phyloP scores from a whole-genome alignment of 2,888 invertebrate genomes.

The Panorpa germanica region DNA sequence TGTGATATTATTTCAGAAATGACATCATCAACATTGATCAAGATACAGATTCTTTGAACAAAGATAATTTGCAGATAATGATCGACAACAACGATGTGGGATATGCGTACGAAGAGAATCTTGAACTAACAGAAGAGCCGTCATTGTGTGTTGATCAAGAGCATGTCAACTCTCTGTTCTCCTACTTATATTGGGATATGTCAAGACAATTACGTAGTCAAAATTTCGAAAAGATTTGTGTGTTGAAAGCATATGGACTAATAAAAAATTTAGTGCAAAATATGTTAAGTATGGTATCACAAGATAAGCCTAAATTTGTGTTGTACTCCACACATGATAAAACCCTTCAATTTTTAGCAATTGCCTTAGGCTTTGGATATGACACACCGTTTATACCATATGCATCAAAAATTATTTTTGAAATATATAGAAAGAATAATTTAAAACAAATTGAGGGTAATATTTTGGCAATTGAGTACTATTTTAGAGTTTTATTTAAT shows the following conservation, averaged over 20 bases:
- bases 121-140: too few species aligned
- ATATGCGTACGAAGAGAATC: slow-evolving; percentile 28
- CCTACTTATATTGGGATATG: slow-evolving; percentile 67
- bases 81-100: slow-evolving; percentile 27
- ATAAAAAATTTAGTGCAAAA: slow-evolving; percentile 64
- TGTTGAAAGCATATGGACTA: slow-evolving; percentile 65
- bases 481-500: slow-evolving; percentile 67
- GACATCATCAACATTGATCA: slow-evolving; percentile 26
- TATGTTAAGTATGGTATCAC: slow-evolving; percentile 64
- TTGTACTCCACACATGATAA: slow-evolving; percentile 85
- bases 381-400: slow-evolving; percentile 54
- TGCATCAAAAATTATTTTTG: slow-evolving; percentile 72
- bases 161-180: slow-evolving; percentile 60
- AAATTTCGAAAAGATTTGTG: slow-evolving; percentile 41
- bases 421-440: slow-evolving; percentile 60
- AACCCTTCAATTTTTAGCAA: slow-evolving; percentile 65
- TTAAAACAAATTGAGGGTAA: slow-evolving; percentile 26
- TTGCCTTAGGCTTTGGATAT: slow-evolving; percentile 51
- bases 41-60: too few species aligned
- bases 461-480: slow-evolving; percentile 34
- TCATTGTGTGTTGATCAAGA: slow-evolving; percentile 42
- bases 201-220: slow-evolving; percentile 35
- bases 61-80: too few species aligned
- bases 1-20: slow-evolving; percentile 27
- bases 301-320: slow-evolving; percentile 52